Evolutionary conservation across 2,888 invertebrate genomes (phyloP), one percentile per base, ranked within the genome.

Genomic region (Lepetodrilus schrolli): DNA sequence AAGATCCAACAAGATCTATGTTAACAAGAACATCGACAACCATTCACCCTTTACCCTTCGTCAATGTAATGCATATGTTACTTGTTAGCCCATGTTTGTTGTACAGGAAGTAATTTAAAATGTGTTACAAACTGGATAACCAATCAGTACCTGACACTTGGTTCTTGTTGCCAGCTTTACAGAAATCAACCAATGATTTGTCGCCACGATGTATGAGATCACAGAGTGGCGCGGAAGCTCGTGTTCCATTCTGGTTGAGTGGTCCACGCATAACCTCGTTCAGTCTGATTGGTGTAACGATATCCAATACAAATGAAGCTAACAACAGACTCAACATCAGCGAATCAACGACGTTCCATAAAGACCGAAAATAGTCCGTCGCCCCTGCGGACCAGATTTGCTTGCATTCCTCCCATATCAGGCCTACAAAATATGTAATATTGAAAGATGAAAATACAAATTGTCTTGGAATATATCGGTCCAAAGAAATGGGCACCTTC

Each of bases 291-390:
- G 82, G 81, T 4, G 80, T 75, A 13, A 82, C 78, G 7, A 82
- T 66, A 38, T 82, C 82, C 47, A 84, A 72, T 0, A 79, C 78
- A 66, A 83, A 87, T 26, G 84, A 85, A 4, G 84, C 82, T 37
- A 87, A 72, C 30, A 85, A 82, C 36, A 87, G 82, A 8, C 82
- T 76, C 48, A 88, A 79, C 82, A 88, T 84, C 13, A 80, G 65
- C 7, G 83, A 85, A 78, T 88, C 87, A 51, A 88, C 80, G 50
- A 85, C 79, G 73, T 88, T 88, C 88, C 88, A 88, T 66, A 85
- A 78, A 5, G 87, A 86, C 20, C 78, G 78, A 34, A 86, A 72
- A 74, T 88, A 88, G 70, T 85, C 76, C 48, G 50, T 74, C 4
- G 81, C 78, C 1, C 88, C 88, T 1, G 82, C 81, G 7, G 78